phyloP scores from a whole-genome alignment of 2,888 invertebrate genomes.

The Melangyna quadrimaculata region DNA sequence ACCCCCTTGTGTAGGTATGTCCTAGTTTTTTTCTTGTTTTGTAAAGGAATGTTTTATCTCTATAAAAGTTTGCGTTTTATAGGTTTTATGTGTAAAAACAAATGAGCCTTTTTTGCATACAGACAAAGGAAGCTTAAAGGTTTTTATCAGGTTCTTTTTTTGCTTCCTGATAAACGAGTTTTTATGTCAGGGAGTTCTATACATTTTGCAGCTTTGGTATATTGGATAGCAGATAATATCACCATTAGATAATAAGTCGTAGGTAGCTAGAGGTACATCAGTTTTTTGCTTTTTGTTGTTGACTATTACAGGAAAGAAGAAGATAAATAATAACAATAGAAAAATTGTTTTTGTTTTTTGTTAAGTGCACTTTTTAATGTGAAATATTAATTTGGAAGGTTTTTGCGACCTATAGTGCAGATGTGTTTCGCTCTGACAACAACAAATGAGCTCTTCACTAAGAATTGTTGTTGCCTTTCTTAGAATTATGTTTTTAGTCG shows the following conservation, averaged over 20 bases:
- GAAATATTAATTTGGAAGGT: too few species aligned
- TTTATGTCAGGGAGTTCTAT: not conserved
- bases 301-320: too few species aligned
- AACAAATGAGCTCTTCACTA: too few species aligned
- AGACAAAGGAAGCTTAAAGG: not conserved
- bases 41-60: not conserved
- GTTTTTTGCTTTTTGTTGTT: too few species aligned
- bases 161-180: not conserved
- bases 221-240: not conserved
- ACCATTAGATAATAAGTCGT: not conserved
- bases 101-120: not conserved
- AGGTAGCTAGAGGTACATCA: too few species aligned
- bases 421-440: too few species aligned
- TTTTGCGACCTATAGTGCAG: too few species aligned
- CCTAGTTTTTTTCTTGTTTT: constrained; percentile 9
- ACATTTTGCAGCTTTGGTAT: not conserved
- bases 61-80: not conserved
- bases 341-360: too few species aligned
- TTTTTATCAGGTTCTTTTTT: not conserved
- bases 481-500: too few species aligned
- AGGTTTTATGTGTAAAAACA: not conserved
- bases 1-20: constrained; percentile 17
- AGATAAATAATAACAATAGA: too few species aligned
- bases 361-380: too few species aligned
- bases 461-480: too few species aligned